Conservation (phyloP, 2,797 vertebrate species). For the Syndactyla subalaris region DNA sequence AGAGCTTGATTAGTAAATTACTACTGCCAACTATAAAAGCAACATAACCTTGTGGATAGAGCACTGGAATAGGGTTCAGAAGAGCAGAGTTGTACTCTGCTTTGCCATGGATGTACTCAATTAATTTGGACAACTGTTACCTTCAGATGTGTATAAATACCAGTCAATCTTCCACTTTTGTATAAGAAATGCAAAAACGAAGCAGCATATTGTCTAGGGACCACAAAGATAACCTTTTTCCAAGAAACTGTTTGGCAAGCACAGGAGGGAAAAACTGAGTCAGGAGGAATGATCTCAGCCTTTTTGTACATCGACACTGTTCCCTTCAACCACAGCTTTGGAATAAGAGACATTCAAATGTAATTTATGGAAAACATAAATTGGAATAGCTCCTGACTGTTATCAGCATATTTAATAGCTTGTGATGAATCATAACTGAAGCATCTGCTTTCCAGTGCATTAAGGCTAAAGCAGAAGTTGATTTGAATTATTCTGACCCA, state of each 20-base stretch:
- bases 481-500: background rate
- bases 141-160: background rate
- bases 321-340: slow-evolving; percentile 33
- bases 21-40: background rate
- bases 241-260: slow-evolving; percentile 50
- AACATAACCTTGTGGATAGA: background rate
- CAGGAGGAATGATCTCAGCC: slow-evolving; percentile 54
- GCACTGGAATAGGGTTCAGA: background rate
- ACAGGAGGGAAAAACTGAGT: slow-evolving; percentile 45
- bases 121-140: background rate
- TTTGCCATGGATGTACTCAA: background rate
- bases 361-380: slow-evolving; percentile 43
- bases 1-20: background rate
- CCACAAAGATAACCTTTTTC: background rate
- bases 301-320: background rate
- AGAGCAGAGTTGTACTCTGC: background rate
- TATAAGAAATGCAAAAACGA: slow-evolving; percentile 15
- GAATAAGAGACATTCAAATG: slow-evolving; percentile 25
- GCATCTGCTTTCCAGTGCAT: background rate
- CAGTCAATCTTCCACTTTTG: slow-evolving; percentile 1
- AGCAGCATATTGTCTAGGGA: slow-evolving; percentile 13
- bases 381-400: background rate
- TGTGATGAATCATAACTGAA: background rate
- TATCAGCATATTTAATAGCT: background rate
- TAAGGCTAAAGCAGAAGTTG: background rate